A percentile compares a stretch with the other conserved stretches of the same genome.
Conservation (phyloP, 2,797 vertebrate species). For the Crax fasciolata region DNA sequence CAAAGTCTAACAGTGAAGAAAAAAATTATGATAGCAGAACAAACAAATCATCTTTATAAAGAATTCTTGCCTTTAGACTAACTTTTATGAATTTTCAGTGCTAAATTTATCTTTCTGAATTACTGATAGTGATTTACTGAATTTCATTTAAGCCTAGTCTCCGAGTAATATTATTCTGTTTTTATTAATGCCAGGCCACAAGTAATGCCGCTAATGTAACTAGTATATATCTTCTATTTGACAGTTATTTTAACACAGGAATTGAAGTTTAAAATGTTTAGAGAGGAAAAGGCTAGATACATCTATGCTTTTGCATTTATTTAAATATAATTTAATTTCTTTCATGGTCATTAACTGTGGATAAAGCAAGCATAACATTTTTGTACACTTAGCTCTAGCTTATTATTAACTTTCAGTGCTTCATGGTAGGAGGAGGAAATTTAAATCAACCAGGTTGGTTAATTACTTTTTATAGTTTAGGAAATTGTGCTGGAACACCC, state of each 20-base stretch:
- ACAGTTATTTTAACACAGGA: background rate
- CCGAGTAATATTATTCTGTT: conserved; percentile 3
- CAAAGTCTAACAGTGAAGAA: background rate
- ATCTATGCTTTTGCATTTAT: background rate
- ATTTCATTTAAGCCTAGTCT: background rate
- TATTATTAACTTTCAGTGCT: background rate
- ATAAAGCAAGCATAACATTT: background rate
- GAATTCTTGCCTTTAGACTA: conserved; percentile 23
- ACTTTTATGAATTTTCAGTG: conserved; percentile 32
- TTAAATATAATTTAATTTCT: background rate
- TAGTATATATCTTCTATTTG: background rate
- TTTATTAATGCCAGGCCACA: background rate
- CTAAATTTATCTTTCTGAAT: conserved; percentile 12
- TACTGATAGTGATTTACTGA: conserved; percentile 16
- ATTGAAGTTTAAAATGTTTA: background rate
- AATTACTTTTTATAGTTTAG: background rate
- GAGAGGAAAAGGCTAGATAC: background rate
- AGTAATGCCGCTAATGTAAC: background rate
- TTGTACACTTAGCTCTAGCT: background rate
- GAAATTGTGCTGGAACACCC: background rate
- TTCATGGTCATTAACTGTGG: background rate
- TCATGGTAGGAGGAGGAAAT: background rate
- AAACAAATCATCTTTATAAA: background rate
- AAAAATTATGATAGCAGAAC: background rate
- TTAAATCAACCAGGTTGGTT: background rate